A percentile compares a stretch with the other conserved stretches of the same genome.
These are phyloP conservation scores for Callinectes sapidus DNA, from an alignment of 2,888 invertebrate genomes.

Conservation along the genomic window DNA sequence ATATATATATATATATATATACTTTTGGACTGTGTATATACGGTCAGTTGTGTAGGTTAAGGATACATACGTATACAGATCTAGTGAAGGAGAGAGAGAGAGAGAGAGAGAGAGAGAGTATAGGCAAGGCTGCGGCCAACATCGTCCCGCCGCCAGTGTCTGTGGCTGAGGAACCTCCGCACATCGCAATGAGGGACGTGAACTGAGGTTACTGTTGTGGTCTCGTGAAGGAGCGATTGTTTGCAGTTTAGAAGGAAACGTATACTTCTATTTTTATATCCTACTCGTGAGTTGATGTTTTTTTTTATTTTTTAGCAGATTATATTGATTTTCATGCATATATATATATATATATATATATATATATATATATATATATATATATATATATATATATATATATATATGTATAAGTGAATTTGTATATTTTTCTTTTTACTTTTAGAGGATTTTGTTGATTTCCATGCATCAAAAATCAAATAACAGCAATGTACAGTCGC, in stretches of 20 bases:
- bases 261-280: no score
- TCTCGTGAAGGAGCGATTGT: no score
- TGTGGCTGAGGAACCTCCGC: not conserved
- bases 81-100: not conserved
- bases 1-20: no score
- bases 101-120: not conserved
- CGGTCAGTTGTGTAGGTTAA: not conserved
- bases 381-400: not conserved
- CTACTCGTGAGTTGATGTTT: no score
- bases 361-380: conserved; percentile 41
- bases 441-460: no score
- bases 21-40: not conserved
- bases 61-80: not conserved
- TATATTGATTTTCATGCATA: conserved; percentile 27
- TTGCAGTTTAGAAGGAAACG: no score
- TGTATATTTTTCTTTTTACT: no score
- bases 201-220: no score
- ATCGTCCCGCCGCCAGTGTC: not conserved
- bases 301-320: no score
- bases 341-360: conserved; percentile 52
- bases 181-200: not conserved
- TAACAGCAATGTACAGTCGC: no score
- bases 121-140: not conserved
- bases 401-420: not conserved
- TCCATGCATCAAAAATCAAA: no score